Percentiles rank a stretch among this genome's conserved stretches.
These are phyloP conservation scores for Octodon degus DNA, from an alignment of 2,113 vertebrate species.

Conservation along the genomic window DNA sequence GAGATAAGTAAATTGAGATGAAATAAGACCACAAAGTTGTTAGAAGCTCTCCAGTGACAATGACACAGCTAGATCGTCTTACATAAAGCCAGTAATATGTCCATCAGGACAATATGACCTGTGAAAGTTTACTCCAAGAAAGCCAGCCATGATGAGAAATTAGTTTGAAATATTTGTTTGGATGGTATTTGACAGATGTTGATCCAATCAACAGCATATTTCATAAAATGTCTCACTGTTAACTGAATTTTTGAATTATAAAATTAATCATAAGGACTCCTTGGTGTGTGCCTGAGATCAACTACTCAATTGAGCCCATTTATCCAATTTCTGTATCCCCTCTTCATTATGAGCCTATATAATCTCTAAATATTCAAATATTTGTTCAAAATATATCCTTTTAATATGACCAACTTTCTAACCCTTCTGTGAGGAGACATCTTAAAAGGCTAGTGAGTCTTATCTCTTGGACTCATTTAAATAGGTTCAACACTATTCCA, in stretches of 20 bases:
- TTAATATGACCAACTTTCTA: neutral
- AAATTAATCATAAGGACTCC: neutral
- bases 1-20: neutral
- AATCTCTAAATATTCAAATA: neutral
- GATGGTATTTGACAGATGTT: neutral
- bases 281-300: neutral
- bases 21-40: neutral
- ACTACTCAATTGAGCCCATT: neutral
- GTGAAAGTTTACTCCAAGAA: neutral
- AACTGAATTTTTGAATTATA: neutral
- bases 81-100: neutral
- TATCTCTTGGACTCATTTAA: neutral
- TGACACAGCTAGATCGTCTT: neutral
- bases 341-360: neutral
- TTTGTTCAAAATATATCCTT: neutral
- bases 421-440: neutral
- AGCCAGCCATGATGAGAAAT: neutral
- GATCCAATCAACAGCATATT: neutral
- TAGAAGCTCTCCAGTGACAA: neutral
- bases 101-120: neutral
- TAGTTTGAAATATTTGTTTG: neutral
- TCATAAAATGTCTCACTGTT: neutral
- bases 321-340: neutral
- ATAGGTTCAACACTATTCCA: neutral
- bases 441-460: neutral